phyloP scores from a whole-genome alignment of 1,140 invertebrate genomes.

The Armadillidium nasatum region DNA sequence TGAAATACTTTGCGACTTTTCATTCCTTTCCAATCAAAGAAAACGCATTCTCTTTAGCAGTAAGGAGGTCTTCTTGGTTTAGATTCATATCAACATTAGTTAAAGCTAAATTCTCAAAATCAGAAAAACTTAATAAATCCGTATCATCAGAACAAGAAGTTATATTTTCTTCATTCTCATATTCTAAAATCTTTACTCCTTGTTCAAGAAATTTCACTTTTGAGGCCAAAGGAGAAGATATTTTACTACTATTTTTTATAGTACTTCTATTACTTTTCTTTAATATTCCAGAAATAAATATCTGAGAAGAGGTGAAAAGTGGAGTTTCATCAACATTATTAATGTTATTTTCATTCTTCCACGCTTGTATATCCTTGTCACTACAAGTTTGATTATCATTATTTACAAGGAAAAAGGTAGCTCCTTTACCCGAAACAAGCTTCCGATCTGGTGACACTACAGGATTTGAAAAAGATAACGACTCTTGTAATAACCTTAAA shows the following conservation, averaged over 20 bases:
- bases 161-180: slow-evolving; percentile 29
- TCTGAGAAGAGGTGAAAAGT: neutral
- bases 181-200: slow-evolving; percentile 38
- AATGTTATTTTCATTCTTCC: neutral
- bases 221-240: neutral
- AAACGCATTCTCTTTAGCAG: neutral
- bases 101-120: slow-evolving; percentile 33
- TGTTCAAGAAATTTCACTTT: slow-evolving; percentile 34
- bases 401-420: neutral
- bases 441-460: neutral
- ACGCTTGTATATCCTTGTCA: neutral
- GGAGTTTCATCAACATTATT: neutral
- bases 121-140: slow-evolving; percentile 37
- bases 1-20: neutral
- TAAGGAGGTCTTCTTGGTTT: neutral
- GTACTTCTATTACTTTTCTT: neutral
- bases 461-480: slow-evolving; percentile 51
- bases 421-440: neutral
- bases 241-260: neutral
- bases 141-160: slow-evolving; percentile 31
- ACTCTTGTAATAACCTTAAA: slow-evolving; percentile 53
- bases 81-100: slow-evolving; percentile 1
- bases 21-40: neutral
- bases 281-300: neutral
- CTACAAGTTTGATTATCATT: neutral